These are phyloP conservation scores for Dromius quadrimaculatus DNA, from an alignment of 2,888 invertebrate genomes.

Conservation along the genomic window DNA sequence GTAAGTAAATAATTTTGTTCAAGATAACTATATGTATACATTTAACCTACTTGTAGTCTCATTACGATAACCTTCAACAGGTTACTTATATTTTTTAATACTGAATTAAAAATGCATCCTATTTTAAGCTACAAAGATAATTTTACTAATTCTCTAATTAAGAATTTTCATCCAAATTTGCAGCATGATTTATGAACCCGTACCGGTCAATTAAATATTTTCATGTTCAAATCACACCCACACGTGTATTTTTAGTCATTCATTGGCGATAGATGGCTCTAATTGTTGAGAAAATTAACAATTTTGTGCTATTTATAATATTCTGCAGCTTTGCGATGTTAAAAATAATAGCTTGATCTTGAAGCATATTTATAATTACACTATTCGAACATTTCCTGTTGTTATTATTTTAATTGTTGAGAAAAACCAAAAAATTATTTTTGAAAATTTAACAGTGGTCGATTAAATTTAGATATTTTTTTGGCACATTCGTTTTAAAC, in stretches of 20 bases:
- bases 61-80: slow-evolving; percentile 23
- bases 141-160: too few species aligned
- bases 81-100: slow-evolving; percentile 17
- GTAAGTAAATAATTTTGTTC: slow-evolving; percentile 14
- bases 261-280: slow-evolving; percentile 14
- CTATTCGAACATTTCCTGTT: too few species aligned
- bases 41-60: slow-evolving; percentile 8
- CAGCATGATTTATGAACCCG: too few species aligned
- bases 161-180: too few species aligned
- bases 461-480: slow-evolving; percentile 19
- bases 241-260: background rate
- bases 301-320: background rate
- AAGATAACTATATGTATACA: background rate
- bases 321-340: background rate
- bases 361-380: background rate
- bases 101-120: too few species aligned
- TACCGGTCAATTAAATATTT: background rate
- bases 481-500: slow-evolving; percentile 10
- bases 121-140: too few species aligned
- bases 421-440: too few species aligned
- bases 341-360: background rate
- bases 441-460: background rate
- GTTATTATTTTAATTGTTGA: too few species aligned
- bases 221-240: slow-evolving; percentile 3
- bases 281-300: background rate